Base-by-base conservation (phyloP, 2,888 invertebrate species). In the Ormyrus thymus region DNA sequence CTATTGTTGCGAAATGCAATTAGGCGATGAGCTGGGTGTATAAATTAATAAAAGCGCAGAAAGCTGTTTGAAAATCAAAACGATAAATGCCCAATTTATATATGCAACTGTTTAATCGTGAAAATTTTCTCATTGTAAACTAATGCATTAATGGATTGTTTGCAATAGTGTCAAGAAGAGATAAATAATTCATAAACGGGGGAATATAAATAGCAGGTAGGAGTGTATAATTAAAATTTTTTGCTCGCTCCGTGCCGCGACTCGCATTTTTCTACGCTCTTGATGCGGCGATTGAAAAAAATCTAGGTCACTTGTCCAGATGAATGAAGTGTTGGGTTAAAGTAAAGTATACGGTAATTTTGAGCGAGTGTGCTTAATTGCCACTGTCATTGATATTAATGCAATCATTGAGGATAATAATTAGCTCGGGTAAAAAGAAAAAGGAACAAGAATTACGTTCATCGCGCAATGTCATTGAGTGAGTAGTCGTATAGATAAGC, bases 251-350 rank as follows among this genome's bases (percentile, higher is more conserved):
- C 29, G 29, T 3, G 29, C 29, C 1, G 29, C 29, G 29, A 29
- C 29, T 29, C 29, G 29, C 29, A 29, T 29, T 29, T 29, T 1
- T 1, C 1, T 2, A 1, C 29, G 29, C 29, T 29, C 29, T 29
- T 29, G 29, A 29, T 29, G 29, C 0, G 29, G 29, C 1, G 29
- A 29, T 29, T 1, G 61, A 65, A 59, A 74, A 65, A 78, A 61
- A 73, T 68, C 73, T 61, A 73, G 68, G 68, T 73, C 78, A 56
- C 68, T 62, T 68, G 51, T 45, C 11, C 68, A 62, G 46, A 56
- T 10, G 51, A 68, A 73, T 50, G 45, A 78, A 10, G 43, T 55
- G 46, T 59, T 77, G 48, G 71, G 46, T 77, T 48, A 53, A 29
- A 29, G 56, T 15, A 45, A 64, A 55, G 0, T 66, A 43, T 68